These are phyloP conservation scores for Pedetes capensis DNA, from an alignment of 2,113 vertebrate genomes.

Conservation along the genomic window DNA sequence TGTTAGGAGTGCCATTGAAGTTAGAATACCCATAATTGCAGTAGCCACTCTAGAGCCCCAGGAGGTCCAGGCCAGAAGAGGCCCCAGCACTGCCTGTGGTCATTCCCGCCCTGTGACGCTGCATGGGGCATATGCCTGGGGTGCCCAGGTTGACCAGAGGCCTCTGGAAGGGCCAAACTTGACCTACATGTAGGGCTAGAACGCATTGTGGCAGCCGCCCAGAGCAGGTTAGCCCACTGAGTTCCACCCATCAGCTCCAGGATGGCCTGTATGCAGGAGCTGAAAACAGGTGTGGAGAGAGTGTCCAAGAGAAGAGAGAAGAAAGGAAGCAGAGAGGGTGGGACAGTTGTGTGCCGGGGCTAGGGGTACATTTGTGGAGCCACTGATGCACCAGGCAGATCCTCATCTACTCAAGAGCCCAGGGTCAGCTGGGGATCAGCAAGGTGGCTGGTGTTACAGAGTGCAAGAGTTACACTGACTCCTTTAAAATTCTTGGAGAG, in stretches of 20 bases:
- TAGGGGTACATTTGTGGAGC: too few species aligned
- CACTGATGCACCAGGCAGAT: too few species aligned
- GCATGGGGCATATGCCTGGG: not conserved
- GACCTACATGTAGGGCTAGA: not conserved
- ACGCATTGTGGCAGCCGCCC: not conserved
- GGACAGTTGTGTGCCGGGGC: too few species aligned
- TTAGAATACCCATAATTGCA: not conserved
- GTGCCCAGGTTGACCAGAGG: not conserved
- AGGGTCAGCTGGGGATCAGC: not conserved
- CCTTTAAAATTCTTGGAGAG: too few species aligned
- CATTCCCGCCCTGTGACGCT: not conserved
- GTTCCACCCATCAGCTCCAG: not conserved
- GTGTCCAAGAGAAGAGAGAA: not conserved
- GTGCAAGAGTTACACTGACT: not conserved
- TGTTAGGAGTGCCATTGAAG: too few species aligned
- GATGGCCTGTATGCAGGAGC: not conserved
- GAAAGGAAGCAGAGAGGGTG: too few species aligned
- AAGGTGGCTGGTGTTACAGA: accelerated
- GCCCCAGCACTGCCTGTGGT: not conserved
- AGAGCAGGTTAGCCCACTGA: not conserved
- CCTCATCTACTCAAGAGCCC: not conserved
- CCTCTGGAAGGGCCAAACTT: not conserved
- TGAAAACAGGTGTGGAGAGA: not conserved
- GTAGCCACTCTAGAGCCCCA: not conserved
- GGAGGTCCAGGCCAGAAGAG: not conserved